Evolutionary conservation across 35 echinoderm and acorn worm genomes (phyloP).

Genomic region (Ophioderma brevispina): DNA sequence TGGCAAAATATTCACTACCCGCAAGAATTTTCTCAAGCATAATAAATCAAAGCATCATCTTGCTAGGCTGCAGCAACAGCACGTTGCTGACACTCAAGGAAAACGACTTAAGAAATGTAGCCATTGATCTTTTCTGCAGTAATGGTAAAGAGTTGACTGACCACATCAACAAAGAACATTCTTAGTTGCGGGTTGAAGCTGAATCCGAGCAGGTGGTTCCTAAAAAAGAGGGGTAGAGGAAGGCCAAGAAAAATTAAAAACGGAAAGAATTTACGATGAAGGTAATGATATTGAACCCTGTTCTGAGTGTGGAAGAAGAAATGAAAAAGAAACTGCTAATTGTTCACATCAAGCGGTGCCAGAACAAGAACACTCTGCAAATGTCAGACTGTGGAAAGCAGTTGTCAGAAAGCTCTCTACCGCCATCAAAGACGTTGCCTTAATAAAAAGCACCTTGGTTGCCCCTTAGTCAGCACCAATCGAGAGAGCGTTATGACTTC

Average conservation of each 20-base stretch:
- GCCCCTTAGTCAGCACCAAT: slow-evolving; percentile 83
- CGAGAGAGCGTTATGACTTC: slow-evolving; percentile 77
- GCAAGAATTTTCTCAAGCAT: background rate
- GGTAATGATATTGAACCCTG: background rate
- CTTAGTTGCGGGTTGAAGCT: background rate
- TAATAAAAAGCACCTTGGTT: slow-evolving; percentile 67
- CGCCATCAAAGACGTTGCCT: slow-evolving; percentile 73
- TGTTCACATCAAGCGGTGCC: background rate
- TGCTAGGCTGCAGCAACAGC: background rate
- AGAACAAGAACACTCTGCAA: background rate
- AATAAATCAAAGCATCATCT: background rate
- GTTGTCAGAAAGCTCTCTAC: slow-evolving; percentile 23
- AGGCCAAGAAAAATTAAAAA: background rate
- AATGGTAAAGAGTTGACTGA: slow-evolving; percentile 21
- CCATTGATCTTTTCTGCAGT: background rate
- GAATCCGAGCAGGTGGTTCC: background rate
- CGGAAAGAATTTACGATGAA: background rate
- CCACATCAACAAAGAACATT: slow-evolving; percentile 4
- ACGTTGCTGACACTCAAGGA: background rate
- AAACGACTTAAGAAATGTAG: background rate
- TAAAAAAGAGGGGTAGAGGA: background rate
- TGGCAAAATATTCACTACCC: background rate
- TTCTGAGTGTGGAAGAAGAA: background rate
- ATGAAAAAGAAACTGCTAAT: background rate
- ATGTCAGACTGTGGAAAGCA: slow-evolving; percentile 42